A percentile compares a stretch with the other conserved stretches of the same genome.
phyloP scores from a whole-genome alignment of 2,888 invertebrate species.

The Platypus cylindrus region DNA sequence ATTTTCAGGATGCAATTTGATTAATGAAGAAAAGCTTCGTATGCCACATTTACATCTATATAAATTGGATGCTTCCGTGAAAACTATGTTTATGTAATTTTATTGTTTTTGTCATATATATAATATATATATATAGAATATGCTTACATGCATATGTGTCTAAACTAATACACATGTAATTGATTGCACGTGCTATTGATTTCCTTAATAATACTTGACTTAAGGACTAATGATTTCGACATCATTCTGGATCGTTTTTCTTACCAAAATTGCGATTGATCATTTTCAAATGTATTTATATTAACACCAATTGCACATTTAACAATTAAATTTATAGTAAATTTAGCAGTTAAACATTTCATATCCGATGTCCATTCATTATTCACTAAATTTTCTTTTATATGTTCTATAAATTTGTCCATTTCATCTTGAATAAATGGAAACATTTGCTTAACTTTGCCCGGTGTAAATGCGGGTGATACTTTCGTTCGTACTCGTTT shows the following conservation, averaged over 20 bases:
- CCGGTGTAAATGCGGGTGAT: conserved; percentile 42
- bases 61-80: too few relatives aligned
- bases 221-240: too few relatives aligned
- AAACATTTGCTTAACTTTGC: conserved; percentile 42
- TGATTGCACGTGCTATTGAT: too few relatives aligned
- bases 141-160: too few relatives aligned
- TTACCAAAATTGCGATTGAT: conserved; percentile 27
- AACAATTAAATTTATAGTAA: conserved; percentile 23
- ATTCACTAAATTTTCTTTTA: conserved; percentile 2
- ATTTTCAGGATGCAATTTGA: too few relatives aligned
- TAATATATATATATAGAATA: too few relatives aligned
- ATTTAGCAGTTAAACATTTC: conserved; percentile 28
- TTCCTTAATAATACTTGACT: too few relatives aligned
- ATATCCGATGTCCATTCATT: conserved; percentile 16
- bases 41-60: too few relatives aligned
- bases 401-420: conserved; percentile 21
- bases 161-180: too few relatives aligned
- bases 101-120: too few relatives aligned
- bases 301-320: conserved; percentile 34
- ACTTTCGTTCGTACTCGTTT: conserved; percentile 38
- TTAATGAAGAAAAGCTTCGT: too few relatives aligned
- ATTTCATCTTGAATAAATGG: conserved; percentile 34
- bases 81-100: too few relatives aligned
- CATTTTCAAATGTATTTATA: conserved; percentile 29
- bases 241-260: conserved; percentile 1